Base-by-base conservation (phyloP, 2,113 vertebrate genomes). In the Lophius piscatorius region DNA sequence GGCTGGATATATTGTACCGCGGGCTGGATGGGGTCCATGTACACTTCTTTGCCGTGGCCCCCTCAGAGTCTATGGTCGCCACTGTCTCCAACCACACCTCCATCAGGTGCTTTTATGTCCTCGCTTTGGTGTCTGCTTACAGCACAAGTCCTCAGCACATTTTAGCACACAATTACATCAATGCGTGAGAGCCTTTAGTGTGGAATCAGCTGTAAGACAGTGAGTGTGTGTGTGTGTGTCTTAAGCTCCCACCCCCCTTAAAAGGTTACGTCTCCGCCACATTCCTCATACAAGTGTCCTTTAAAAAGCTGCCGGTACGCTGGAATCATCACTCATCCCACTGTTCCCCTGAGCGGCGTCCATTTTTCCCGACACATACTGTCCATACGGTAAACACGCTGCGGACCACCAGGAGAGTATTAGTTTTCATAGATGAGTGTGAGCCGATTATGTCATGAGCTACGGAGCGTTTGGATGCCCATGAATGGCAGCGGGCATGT, bases 231-330 rank as follows among this genome's bases (percentile, higher is more conserved):
- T 23, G 3, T 16, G 5, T 28, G 21, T 40, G 51, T 49, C 36
- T 21, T 40, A 41, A 29, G n/a, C 28, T 14, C 48, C 8, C 11
- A 17, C 9, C 13, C 17, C 9, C 13, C 73, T 70, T 24, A 26
- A 41, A 17, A 68, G 74, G 51, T 78, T 65, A 72, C 14, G 33
- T 70, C 42, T 75, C 54, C 31, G 6, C 24, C 17, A 40, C 69
- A 90, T 88, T 89, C 87, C 87, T 83, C 85, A 88, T 80, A 31
- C 33, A 5, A 47, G 79, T 78, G 82, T 87, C 59, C 57, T 73
- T n/a, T 55, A 70, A 64, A 74, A 67, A 39, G 57, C 49, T 72
- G 29, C 31, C 10, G 45, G 59, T 74, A 24, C 51, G 41, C 40
- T 29, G 17, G 46, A 46, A 41, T 35, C 66, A 65, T 77, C 78